Conservation (phyloP, 35 echinoderm and acorn worm genomes). For the Ptychodera flava region DNA sequence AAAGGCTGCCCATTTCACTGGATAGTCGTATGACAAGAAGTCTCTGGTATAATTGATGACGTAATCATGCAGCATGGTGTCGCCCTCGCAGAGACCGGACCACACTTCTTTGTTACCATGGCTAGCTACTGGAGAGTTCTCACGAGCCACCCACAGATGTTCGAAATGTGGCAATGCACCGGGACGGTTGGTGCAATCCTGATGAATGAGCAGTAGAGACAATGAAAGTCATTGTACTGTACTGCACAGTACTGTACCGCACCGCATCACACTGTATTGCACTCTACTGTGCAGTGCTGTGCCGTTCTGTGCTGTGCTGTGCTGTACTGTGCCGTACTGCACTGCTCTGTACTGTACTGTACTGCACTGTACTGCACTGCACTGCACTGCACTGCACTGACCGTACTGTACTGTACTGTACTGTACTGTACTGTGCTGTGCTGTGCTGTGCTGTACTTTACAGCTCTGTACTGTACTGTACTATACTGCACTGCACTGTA, state of each 20-base stretch:
- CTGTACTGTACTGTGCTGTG: slow-evolving; percentile 21
- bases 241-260: slow-evolving; percentile 22
- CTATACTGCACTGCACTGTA: slow-evolving; percentile 22
- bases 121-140: not conserved
- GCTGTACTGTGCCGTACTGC: too few relatives aligned
- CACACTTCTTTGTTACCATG: not conserved
- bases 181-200: slow-evolving; percentile 85
- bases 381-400: slow-evolving; percentile 23
- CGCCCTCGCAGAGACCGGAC: not conserved
- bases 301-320: too few relatives aligned
- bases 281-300: too few relatives aligned
- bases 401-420: slow-evolving; percentile 27
- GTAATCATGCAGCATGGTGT: not conserved
- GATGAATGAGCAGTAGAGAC: not conserved
- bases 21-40: not conserved
- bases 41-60: not conserved
- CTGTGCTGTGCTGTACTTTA: too few relatives aligned
- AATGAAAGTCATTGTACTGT: slow-evolving; percentile 25
- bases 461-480: slow-evolving; percentile 9
- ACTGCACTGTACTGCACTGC: too few relatives aligned
- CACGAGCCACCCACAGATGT: slow-evolving; percentile 60
- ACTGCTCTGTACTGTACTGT: too few relatives aligned
- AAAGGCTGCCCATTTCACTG: not conserved
- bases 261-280: too few relatives aligned
- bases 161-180: slow-evolving; percentile 76